These are phyloP conservation scores for Epirrhoe tristata DNA, from an alignment of 2,888 invertebrate species.

Conservation along the genomic window DNA sequence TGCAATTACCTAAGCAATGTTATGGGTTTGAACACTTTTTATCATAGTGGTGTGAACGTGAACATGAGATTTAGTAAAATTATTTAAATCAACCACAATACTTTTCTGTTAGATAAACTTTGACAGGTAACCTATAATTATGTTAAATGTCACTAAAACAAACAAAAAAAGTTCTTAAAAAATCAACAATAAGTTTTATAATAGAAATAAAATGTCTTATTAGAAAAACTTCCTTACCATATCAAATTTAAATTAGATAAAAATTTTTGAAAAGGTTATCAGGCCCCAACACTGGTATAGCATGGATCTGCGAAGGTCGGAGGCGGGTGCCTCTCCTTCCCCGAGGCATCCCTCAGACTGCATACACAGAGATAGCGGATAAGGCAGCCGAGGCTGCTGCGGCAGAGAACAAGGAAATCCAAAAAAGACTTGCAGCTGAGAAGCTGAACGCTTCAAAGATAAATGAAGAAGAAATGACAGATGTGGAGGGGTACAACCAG, in stretches of 20 bases:
- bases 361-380: constrained; percentile 93
- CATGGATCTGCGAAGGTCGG: constrained; percentile 96
- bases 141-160: constrained; percentile 57
- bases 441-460: constrained; percentile 69
- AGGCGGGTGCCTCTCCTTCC: constrained; percentile 93
- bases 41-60: background rate
- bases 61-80: background rate
- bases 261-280: constrained; percentile 75
- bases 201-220: background rate
- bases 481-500: constrained; percentile 67
- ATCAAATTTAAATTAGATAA: background rate
- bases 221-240: constrained; percentile 8
- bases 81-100: background rate
- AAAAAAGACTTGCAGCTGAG: constrained; percentile 71
- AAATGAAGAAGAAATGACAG: constrained; percentile 65
- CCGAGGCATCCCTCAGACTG: constrained; percentile 93
- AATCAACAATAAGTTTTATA: background rate
- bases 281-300: constrained; percentile 88
- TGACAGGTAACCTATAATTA: constrained; percentile 69
- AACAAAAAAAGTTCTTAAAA: background rate
- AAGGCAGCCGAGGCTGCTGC: constrained; percentile 86
- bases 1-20: background rate
- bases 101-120: constrained; percentile 40
- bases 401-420: constrained; percentile 71
- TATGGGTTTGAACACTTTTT: background rate